phyloP scores from a whole-genome alignment of 2,888 invertebrate species.

The Nebria brevicollis region DNA sequence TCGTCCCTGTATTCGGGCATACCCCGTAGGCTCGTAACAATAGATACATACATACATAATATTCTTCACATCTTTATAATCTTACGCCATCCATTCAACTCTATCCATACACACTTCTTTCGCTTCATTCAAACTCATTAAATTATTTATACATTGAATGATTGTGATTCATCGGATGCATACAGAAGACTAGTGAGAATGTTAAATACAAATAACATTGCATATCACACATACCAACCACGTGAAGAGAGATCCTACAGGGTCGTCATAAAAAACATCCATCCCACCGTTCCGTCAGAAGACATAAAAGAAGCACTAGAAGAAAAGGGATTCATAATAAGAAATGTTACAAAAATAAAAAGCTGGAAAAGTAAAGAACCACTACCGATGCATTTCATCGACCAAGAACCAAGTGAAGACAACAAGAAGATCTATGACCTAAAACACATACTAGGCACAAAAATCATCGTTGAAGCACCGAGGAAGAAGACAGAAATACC shows the following conservation, averaged over 20 bases:
- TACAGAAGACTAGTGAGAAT: slow-evolving; percentile 46
- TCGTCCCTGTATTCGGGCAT: too few species aligned
- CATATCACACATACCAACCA: slow-evolving; percentile 48
- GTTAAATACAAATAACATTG: slow-evolving; percentile 44
- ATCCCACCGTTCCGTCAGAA: slow-evolving; percentile 36
- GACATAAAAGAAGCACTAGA: slow-evolving; percentile 39
- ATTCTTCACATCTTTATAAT: too few species aligned
- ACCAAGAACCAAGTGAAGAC: slow-evolving; percentile 47
- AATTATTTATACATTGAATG: too few species aligned
- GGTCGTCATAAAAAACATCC: slow-evolving; percentile 47
- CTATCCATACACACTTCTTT: too few species aligned
- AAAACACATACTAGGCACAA: slow-evolving; percentile 35
- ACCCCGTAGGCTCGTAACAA: too few species aligned
- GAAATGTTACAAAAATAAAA: too few species aligned
- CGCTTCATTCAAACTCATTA: too few species aligned
- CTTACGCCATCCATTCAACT: too few species aligned
- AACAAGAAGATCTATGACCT: slow-evolving; percentile 49
- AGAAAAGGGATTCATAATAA: not conserved
- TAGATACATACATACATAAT: too few species aligned
- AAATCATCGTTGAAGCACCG: slow-evolving; percentile 47
- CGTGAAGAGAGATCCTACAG: slow-evolving; percentile 47
- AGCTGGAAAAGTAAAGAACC: slow-evolving; percentile 43
- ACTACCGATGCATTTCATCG: slow-evolving; percentile 47
- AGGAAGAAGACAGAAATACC: slow-evolving; percentile 40
- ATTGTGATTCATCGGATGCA: slow-evolving; percentile 35